These are phyloP conservation scores for Mobula hypostoma DNA, from an alignment of 2,113 vertebrate genomes.

Conservation along the genomic window DNA sequence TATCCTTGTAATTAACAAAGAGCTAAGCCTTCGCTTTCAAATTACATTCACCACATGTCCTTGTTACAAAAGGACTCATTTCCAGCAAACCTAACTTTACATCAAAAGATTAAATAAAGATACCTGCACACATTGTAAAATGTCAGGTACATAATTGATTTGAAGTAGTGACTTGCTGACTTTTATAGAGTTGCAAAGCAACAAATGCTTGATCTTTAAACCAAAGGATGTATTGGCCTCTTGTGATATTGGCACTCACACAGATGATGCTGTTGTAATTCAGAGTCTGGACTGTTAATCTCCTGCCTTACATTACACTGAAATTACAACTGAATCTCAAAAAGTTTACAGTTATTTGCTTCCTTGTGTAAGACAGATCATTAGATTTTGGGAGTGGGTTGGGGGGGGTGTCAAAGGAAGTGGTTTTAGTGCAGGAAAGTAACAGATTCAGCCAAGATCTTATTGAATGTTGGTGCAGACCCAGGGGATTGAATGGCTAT, in stretches of 20 bases:
- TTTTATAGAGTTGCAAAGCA: constrained; percentile 37
- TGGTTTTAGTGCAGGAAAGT: too few relatives aligned
- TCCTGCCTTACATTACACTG: not conserved
- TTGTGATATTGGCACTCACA: not conserved
- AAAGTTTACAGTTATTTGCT: not conserved
- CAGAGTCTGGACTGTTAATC: not conserved
- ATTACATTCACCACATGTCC: constrained; percentile 29
- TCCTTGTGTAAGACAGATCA: too few relatives aligned
- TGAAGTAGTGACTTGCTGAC: constrained; percentile 22
- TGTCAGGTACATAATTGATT: not conserved
- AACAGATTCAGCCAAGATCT: too few relatives aligned
- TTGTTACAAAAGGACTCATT: constrained; percentile 22
- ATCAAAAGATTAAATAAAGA: not conserved
- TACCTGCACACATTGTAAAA: not conserved
- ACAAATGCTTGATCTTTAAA: constrained; percentile 24
- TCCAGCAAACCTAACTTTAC: not conserved
- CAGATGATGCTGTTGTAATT: not conserved
- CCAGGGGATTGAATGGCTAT: too few relatives aligned
- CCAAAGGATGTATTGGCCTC: not conserved
- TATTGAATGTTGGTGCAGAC: too few relatives aligned
- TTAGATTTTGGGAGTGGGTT: too few relatives aligned
- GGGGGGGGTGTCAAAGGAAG: too few relatives aligned
- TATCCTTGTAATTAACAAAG: constrained; percentile 29
- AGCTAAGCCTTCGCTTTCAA: constrained; percentile 12
- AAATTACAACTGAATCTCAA: not conserved